phyloP scores from a whole-genome alignment of 2,113 vertebrate species.

The Tamias sibiricus region DNA sequence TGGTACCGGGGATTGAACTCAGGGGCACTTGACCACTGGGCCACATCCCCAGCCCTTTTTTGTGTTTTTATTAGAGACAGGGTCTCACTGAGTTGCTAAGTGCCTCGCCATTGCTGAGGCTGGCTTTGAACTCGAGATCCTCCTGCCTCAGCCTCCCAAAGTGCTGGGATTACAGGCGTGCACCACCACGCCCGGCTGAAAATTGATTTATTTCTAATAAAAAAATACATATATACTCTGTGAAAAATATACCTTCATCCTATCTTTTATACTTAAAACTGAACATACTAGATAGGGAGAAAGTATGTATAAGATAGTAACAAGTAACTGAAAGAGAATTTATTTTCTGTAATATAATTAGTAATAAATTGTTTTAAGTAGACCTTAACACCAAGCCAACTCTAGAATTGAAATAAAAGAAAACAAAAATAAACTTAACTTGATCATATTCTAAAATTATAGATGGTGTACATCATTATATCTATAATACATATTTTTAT shows the following conservation, averaged over 20 bases:
- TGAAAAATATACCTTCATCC: neutral
- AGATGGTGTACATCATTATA: neutral
- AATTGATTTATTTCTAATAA: neutral
- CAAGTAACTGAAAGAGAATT: neutral
- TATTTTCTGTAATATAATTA: neutral
- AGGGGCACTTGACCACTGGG: too few relatives aligned
- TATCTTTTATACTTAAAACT: neutral
- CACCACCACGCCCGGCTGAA: too few relatives aligned
- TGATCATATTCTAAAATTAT: neutral
- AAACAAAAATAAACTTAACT: neutral
- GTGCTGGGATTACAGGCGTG: too few relatives aligned
- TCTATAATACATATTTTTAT: too few relatives aligned
- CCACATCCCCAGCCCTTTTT: too few relatives aligned
- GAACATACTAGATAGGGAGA: neutral
- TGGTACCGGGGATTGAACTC: too few relatives aligned
- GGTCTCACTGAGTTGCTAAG: too few relatives aligned
- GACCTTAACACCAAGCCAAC: neutral
- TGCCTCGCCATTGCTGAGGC: too few relatives aligned
- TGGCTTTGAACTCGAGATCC: too few relatives aligned
- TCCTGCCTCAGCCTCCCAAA: too few relatives aligned
- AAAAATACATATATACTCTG: neutral
- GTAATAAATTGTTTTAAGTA: neutral
- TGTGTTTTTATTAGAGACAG: too few relatives aligned
- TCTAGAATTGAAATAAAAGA: neutral
- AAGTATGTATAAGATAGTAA: neutral